Evolutionary conservation across 2,113 vertebrate genomes (phyloP).

Genomic region (Bombycilla garrulus): DNA sequence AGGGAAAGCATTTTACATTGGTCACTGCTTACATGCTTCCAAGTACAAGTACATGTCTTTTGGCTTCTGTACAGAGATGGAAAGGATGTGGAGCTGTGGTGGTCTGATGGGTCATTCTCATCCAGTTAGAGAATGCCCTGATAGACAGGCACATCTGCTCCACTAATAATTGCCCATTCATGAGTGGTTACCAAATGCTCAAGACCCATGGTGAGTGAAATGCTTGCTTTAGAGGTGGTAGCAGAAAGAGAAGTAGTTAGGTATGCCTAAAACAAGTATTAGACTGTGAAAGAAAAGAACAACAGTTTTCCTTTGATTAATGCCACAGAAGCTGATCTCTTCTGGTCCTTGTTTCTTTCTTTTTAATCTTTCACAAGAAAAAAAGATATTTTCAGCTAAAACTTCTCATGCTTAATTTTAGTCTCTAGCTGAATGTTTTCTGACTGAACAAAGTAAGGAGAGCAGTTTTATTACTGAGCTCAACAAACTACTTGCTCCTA

Average conservation of each 20-base stretch:
- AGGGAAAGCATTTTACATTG: neutral
- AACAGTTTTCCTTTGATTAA: neutral
- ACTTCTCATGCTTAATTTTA: neutral
- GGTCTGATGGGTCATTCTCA: neutral
- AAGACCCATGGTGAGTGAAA: neutral
- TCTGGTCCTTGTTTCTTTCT: neutral
- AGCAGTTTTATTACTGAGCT: slow-evolving; percentile 29
- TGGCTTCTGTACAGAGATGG: neutral
- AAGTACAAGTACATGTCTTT: neutral
- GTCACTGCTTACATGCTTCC: neutral
- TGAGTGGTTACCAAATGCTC: neutral
- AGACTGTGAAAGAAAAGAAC: neutral
- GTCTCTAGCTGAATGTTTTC: slow-evolving; percentile 16
- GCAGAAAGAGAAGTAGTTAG: neutral
- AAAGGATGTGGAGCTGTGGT: neutral
- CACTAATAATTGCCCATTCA: neutral
- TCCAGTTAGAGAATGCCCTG: neutral
- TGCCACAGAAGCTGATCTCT: neutral
- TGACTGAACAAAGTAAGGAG: slow-evolving; percentile 18
- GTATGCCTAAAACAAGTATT: neutral
- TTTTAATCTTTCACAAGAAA: neutral
- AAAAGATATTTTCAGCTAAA: slow-evolving; percentile 15
- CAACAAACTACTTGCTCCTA: slow-evolving; percentile 48
- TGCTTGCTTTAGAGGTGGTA: neutral
- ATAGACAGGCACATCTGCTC: neutral